Base-by-base conservation (phyloP, 2,888 invertebrate species). In the Leptopterna dolabrata region DNA sequence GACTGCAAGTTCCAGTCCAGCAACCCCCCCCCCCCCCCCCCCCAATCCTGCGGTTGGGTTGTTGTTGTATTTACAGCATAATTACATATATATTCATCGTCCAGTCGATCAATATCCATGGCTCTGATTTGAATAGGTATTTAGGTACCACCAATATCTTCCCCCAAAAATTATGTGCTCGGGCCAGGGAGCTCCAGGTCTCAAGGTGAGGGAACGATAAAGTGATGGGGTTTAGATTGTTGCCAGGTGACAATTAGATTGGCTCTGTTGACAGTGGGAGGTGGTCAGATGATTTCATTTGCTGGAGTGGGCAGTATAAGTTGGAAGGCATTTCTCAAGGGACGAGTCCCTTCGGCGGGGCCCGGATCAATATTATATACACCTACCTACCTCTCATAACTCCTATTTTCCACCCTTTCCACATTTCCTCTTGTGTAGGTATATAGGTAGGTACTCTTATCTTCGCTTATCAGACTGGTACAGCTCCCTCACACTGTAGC, bases 241-340 rank as follows among this genome's bases (percentile, higher is more conserved):
- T 84, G 84, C 87, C 88, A 88, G 87, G 87, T 87, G 87, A 88
- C 88, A 88, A 88, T 88, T 88, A 88, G 88, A 88, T 88, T 88
- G 88, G 82, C 86, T 87, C 87, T 81, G 88, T 88, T 88, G 87
- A 87, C 88, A 78, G 71, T 87, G 87, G 87, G 82, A 86, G 88
- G 88, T 88, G 88, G 88, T 87, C 88, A 87, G 86, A 88, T 88
- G 88, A 88, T 88, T 88, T 88, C 88, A 88, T 88, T 88, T 88
- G 82, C 73, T 47, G 82, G 70, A 87, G 87, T 83, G 83, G 87
- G 36, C 88, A 84, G 87, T 88, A 87, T 88, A 88, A 88, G 88
- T 88, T 88, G 87, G 84, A 84, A 87, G 82, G 86, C 88, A 88
- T 88, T 88, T 88, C 88, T 87, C 88, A 43, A 73, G 88, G 87